Percentiles rank a stretch among this genome's conserved stretches.
phyloP scores from a whole-genome alignment of 2,113 vertebrate genomes.

The Calyptomena viridis region DNA sequence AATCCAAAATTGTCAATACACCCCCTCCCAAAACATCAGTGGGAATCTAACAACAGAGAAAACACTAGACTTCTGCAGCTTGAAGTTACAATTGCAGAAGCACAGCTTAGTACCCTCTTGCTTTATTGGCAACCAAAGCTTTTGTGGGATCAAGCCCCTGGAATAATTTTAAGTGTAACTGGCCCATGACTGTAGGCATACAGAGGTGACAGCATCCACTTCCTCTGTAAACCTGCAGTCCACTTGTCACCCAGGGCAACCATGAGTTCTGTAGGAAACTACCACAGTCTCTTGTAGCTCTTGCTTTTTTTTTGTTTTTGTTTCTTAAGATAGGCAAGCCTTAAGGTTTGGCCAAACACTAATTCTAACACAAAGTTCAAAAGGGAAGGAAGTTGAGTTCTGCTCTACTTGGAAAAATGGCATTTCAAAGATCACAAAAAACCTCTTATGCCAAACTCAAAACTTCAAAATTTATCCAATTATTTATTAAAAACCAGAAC shows the following conservation, averaged over 20 bases:
- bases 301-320: too few relatives aligned
- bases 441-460: neutral
- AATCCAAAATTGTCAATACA: neutral
- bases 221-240: neutral
- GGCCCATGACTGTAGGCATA: neutral
- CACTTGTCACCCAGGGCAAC: neutral
- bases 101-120: neutral
- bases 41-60: neutral
- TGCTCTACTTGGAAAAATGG: neutral
- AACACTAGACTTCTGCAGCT: neutral
- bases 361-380: neutral
- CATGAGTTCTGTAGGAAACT: neutral
- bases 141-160: neutral
- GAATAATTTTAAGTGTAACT: neutral
- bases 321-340: neutral
- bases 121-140: neutral
- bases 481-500: neutral
- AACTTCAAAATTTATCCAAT: neutral
- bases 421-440: neutral
- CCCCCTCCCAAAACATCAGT: neutral
- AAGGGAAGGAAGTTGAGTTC: neutral
- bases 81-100: neutral
- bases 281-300: fast-evolving
- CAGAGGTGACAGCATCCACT: neutral
- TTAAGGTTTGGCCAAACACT: neutral